Conservation (phyloP, 1,140 invertebrate genomes). For the Pararge aegeria region DNA sequence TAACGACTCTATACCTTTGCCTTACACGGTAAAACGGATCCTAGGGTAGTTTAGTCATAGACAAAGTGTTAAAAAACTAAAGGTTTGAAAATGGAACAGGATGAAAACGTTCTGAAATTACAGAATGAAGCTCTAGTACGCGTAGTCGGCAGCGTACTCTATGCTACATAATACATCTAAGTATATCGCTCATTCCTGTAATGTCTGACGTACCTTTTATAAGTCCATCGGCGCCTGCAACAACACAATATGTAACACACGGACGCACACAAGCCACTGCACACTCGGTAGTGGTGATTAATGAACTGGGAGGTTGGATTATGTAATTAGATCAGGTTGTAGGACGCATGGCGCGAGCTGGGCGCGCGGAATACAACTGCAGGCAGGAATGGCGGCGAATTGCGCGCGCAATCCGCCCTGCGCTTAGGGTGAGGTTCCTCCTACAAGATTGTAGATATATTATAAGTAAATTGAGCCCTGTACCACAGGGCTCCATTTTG, state of each 20-base stretch:
- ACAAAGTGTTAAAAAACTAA: constrained; percentile 1
- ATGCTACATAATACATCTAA: constrained; percentile 18
- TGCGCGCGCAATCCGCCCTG: constrained; percentile 73
- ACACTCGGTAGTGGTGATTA: constrained; percentile 29
- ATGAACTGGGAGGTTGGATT: constrained; percentile 44
- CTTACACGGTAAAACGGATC: too few relatives aligned
- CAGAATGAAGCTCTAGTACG: constrained; percentile 22
- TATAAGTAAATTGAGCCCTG: not conserved
- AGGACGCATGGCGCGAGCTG: constrained; percentile 59
- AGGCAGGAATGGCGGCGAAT: constrained; percentile 65
- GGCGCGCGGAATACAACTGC: constrained; percentile 63
- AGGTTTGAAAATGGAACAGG: not conserved
- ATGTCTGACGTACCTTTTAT: constrained; percentile 30
- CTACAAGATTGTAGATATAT: not conserved
- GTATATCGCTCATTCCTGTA: constrained; percentile 6
- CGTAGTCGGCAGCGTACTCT: constrained; percentile 19
- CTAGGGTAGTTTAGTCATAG: not conserved
- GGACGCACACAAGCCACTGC: constrained; percentile 30
- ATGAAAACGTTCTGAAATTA: not conserved
- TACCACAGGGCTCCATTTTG: too few relatives aligned
- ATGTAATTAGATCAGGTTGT: constrained; percentile 58
- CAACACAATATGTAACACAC: constrained; percentile 31
- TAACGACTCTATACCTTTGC: too few relatives aligned
- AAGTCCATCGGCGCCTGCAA: constrained; percentile 32
- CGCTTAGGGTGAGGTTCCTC: constrained; percentile 35